Evolutionary conservation across 2,888 invertebrate genomes (phyloP).

Genomic region (Protonemura montana): DNA sequence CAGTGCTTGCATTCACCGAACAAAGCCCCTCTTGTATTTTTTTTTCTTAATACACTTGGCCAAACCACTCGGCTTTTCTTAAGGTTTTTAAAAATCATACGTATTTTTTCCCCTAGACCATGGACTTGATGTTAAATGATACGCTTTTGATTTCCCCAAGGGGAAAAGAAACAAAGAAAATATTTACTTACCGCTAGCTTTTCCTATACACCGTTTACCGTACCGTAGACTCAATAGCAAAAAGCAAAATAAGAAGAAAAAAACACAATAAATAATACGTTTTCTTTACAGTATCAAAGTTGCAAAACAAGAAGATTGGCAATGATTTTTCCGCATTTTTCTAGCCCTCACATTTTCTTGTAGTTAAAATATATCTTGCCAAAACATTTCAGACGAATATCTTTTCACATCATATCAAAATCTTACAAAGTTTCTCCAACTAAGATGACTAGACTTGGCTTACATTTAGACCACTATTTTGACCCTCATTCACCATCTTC

Average conservation of each 20-base stretch:
- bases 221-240: not conserved
- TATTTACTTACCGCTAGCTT: not conserved
- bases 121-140: not conserved
- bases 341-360: too few relatives aligned
- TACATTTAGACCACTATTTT: not conserved
- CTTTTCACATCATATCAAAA: too few relatives aligned
- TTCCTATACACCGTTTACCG: not conserved
- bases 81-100: not conserved
- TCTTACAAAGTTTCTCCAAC: too few relatives aligned
- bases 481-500: not conserved
- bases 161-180: not conserved
- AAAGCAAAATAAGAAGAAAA: not conserved
- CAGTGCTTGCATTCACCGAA: too few relatives aligned
- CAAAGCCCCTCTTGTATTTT: not conserved
- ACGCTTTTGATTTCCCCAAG: constrained; percentile 7
- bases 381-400: too few relatives aligned
- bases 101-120: not conserved
- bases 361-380: too few relatives aligned
- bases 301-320: not conserved
- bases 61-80: not conserved
- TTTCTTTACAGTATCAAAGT: not conserved
- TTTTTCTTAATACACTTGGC: not conserved
- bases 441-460: too few relatives aligned
- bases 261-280: not conserved
- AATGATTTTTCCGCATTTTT: not conserved